Percentiles rank a stretch among this genome's conserved stretches.
phyloP scores from a whole-genome alignment of 2,888 invertebrate species.

The Caradrina kadenii region DNA sequence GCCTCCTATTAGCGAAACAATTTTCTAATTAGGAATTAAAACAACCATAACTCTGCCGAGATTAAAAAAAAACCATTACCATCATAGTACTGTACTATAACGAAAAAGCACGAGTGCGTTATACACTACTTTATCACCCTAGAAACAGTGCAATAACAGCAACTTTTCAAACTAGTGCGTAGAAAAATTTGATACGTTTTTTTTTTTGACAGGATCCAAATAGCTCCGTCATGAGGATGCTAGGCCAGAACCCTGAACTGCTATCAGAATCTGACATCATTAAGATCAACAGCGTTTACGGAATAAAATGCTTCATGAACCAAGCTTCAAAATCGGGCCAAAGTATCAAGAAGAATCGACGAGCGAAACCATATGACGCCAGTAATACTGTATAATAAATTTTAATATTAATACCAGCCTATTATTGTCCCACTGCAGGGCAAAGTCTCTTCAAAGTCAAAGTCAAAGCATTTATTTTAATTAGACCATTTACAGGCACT shows the following conservation, averaged over 20 bases:
- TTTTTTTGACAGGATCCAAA: slow-evolving; percentile 78
- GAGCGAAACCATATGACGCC: accelerated
- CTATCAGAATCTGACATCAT: slow-evolving; percentile 79
- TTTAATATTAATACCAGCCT: neutral
- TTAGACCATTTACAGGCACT: too few relatives aligned
- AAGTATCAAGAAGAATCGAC: neutral
- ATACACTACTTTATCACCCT: too few relatives aligned
- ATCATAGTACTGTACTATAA: too few relatives aligned
- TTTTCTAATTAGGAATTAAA: too few relatives aligned
- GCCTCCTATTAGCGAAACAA: too few relatives aligned
- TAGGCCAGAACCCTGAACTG: slow-evolving; percentile 78
- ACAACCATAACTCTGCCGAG: too few relatives aligned
- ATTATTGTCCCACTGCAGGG: neutral
- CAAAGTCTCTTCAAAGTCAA: too few relatives aligned
- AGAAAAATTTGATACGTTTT: neutral
- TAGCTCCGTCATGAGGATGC: slow-evolving; percentile 76
- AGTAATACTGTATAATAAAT: slow-evolving; percentile 9
- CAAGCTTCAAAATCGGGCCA: neutral
- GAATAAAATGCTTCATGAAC: slow-evolving; percentile 72
- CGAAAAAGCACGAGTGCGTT: too few relatives aligned
- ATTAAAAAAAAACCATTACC: too few relatives aligned
- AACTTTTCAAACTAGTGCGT: too few relatives aligned
- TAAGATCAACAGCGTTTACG: slow-evolving; percentile 85
- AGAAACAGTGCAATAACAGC: too few relatives aligned
- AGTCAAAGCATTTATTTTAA: too few relatives aligned